phyloP scores from a whole-genome alignment of 2,113 vertebrate species.

The Parus major region DNA sequence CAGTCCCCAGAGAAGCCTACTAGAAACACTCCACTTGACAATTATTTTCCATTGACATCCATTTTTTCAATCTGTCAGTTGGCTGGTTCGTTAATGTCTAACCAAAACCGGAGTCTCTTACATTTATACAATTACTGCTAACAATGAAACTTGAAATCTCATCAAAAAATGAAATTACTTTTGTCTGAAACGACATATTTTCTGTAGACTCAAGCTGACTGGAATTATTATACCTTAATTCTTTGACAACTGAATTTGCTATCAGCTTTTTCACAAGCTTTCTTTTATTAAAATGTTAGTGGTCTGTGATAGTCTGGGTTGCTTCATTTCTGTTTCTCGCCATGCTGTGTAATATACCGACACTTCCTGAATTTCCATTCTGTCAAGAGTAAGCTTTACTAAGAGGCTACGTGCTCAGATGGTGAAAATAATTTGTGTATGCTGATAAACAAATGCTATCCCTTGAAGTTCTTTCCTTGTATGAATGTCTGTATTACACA shows the following conservation, averaged over 20 bases:
- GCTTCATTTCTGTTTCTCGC: background rate
- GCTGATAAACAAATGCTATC: background rate
- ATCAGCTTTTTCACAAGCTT: background rate
- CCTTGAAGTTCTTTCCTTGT: background rate
- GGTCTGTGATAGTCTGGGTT: background rate
- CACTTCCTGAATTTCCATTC: background rate
- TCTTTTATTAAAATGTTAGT: background rate
- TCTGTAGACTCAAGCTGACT: background rate
- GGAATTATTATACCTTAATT: conserved; percentile 17
- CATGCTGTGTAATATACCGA: background rate
- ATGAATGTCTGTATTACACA: background rate
- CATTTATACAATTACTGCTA: background rate
- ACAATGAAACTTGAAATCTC: conserved; percentile 6
- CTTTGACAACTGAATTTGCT: conserved; percentile 15
- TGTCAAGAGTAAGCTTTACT: background rate
- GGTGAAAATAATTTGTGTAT: background rate
- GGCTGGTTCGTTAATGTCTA: background rate
- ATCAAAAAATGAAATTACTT: conserved; percentile 23
- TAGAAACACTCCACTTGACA: background rate
- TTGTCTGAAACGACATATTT: conserved; percentile 3
- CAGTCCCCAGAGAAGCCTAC: background rate
- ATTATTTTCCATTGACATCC: background rate
- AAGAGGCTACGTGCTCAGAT: background rate
- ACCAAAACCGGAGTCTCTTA: background rate
- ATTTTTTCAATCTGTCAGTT: background rate